Evolutionary conservation across 1,140 invertebrate genomes (phyloP), one percentile per base, ranked within the genome.

Genomic region (Bombus terrestris): DNA sequence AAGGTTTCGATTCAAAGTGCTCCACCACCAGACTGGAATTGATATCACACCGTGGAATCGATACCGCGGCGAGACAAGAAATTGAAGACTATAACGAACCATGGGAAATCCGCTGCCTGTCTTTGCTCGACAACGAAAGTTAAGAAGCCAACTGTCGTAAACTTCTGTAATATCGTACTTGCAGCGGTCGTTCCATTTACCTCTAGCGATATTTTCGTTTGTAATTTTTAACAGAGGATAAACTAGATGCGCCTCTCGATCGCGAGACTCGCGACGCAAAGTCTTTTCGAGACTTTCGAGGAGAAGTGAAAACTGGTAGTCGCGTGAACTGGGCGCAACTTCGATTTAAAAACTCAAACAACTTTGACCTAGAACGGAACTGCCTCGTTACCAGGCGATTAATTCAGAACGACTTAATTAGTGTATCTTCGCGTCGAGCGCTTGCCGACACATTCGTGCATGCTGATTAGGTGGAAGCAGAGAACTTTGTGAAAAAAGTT

Each of bases 311-410:
- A 68, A 64, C 28, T 9, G 22, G 37, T 5, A 15, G 15, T 9
- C 9, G 39, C 57, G 53, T 25, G 13, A 28, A 32, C 28, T 57
- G 25, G 25, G n/a, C 37, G 53, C 43, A 82, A 73, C 57, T 88
- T 53, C 66, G 81, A 88, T 89, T 83, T 89, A 88, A 88, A 89
- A 88, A 81, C 71, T 88, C 86, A 59, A 88, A 85, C 86, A 88
- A 85, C 86, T 88, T 88, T 88, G 82, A 85, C 88, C 81, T 25
- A 81, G 77, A 89, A 85, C 77, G 77, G 66, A 87, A 77, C 74
- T 57, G 69, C 71, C 77, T 85, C 81, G 71, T 88, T 85, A 76
- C 86, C n/a, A 28, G 68, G 43, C 77, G 66, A 88, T 85, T 89
- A 88, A 88, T 88, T 81, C 76, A 41, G 87, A 87, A 84, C 75